Conservation (phyloP, 2,888 invertebrate species). For the Iphiclides podalirius region DNA sequence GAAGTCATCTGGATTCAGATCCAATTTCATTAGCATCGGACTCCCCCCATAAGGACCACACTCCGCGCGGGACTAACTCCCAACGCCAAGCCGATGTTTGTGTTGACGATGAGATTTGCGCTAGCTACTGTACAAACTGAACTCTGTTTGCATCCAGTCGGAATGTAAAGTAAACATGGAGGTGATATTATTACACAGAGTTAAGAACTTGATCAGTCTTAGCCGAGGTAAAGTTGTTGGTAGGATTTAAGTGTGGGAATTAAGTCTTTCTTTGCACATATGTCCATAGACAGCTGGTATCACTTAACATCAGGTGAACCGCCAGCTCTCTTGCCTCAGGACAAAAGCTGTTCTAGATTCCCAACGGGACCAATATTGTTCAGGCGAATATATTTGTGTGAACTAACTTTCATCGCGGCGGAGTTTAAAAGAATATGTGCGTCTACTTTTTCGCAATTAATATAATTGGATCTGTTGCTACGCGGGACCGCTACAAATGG, state of each 20-base stretch:
- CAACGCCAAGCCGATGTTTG: conserved; percentile 9
- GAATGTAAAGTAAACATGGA: conserved; percentile 21
- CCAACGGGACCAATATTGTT: not conserved
- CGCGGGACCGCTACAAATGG: not conserved
- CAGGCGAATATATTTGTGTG: not conserved
- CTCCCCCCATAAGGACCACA: not conserved
- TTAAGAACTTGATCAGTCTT: not conserved
- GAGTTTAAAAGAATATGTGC: conserved; percentile 5
- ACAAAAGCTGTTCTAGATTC: not conserved
- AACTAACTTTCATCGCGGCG: not conserved
- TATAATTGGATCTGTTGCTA: conserved; percentile 7
- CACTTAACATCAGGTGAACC: no score
- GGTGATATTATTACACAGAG: conserved; percentile 12
- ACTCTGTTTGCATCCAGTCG: conserved; percentile 13
- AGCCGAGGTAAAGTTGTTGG: not conserved
- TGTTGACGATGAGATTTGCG: conserved; percentile 18
- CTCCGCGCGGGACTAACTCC: not conserved
- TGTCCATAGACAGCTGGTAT: no score
- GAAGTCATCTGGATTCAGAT: conserved; percentile 6
- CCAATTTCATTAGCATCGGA: conserved; percentile 12
- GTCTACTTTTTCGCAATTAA: not conserved
- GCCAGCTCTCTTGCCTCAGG: no score
- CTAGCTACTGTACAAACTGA: conserved; percentile 15
- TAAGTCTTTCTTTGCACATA: no score
- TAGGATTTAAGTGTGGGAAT: no score